phyloP scores from a whole-genome alignment of 2,888 invertebrate species.

The Stratiomys singularior region DNA sequence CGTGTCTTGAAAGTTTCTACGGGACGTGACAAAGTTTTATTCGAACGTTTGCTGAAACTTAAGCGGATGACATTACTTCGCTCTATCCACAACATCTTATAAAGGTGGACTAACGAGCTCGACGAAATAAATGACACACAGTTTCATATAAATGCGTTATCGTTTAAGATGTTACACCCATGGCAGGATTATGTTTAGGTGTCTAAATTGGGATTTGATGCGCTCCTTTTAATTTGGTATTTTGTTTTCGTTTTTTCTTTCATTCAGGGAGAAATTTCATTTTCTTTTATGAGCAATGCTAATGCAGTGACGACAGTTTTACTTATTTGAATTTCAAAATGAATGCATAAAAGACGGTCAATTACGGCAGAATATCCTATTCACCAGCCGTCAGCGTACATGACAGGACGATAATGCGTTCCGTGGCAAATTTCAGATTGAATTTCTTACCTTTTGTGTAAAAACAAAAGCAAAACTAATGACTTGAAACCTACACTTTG shows the following conservation, averaged over 20 bases:
- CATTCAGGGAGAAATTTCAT: too few relatives aligned
- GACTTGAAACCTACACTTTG: too few relatives aligned
- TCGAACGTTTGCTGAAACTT: slow-evolving; percentile 49
- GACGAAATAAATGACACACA: slow-evolving; percentile 15
- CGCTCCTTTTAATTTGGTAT: not conserved
- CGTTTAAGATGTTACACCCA: slow-evolving; percentile 1
- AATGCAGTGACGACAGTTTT: too few relatives aligned
- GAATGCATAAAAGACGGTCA: too few relatives aligned
- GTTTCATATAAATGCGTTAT: not conserved
- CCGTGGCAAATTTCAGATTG: too few relatives aligned
- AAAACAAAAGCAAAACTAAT: too few relatives aligned
- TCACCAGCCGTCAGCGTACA: too few relatives aligned
- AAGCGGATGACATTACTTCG: slow-evolving; percentile 48
- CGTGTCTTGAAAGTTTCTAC: slow-evolving; percentile 49
- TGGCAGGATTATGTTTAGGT: not conserved
- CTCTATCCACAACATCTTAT: not conserved
- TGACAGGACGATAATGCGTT: too few relatives aligned
- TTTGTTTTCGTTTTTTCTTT: not conserved
- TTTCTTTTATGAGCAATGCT: too few relatives aligned
- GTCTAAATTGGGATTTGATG: not conserved
- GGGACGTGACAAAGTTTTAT: slow-evolving; percentile 51
- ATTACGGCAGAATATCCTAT: too few relatives aligned
- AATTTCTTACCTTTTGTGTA: too few relatives aligned
- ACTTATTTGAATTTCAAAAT: too few relatives aligned
- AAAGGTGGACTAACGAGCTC: not conserved